Conservation (phyloP, 2,888 invertebrate species). For the Noctua pronuba region DNA sequence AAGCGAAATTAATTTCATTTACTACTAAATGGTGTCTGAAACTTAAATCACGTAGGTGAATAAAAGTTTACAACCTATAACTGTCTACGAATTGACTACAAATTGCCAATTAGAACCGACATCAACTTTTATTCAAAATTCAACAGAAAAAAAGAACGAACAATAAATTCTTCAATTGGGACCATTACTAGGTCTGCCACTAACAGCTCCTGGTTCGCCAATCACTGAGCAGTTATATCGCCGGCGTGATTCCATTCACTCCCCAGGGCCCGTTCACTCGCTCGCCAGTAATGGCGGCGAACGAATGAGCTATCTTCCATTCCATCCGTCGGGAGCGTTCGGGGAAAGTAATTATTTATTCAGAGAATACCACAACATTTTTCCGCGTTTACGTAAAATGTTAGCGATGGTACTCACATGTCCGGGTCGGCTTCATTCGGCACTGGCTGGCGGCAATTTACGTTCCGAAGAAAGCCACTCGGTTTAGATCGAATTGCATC, state of each 20-base stretch:
- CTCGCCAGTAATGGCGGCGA: slow-evolving; percentile 58
- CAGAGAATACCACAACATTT: slow-evolving; percentile 43
- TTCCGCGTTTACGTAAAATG: slow-evolving; percentile 29
- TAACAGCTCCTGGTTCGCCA: slow-evolving; percentile 45
- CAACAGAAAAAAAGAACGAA: slow-evolving; percentile 30
- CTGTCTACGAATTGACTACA: not conserved
- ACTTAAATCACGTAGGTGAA: not conserved
- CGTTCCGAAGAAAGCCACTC: not conserved
- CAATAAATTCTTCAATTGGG: slow-evolving; percentile 32
- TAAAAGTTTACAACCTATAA: not conserved
- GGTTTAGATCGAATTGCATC: not conserved
- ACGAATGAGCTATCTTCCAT: slow-evolving; percentile 53
- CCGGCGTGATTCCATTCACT: slow-evolving; percentile 61
- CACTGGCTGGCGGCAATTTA: not conserved
- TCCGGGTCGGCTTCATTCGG: not conserved
- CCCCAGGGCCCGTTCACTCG: slow-evolving; percentile 61
- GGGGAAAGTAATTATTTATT: slow-evolving; percentile 63
- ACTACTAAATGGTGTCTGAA: not conserved
- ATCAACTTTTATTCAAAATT: slow-evolving; percentile 24
- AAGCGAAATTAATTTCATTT: not conserved
- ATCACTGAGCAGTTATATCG: slow-evolving; percentile 58
- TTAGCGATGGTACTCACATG: not conserved
- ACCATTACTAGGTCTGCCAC: slow-evolving; percentile 36
- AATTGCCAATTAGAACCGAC: slow-evolving; percentile 20
- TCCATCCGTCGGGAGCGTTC: slow-evolving; percentile 39